Evolutionary conservation across 2,113 vertebrate species (phyloP), one percentile per base, ranked within the genome.

Genomic region (Oreochromis aureus): DNA sequence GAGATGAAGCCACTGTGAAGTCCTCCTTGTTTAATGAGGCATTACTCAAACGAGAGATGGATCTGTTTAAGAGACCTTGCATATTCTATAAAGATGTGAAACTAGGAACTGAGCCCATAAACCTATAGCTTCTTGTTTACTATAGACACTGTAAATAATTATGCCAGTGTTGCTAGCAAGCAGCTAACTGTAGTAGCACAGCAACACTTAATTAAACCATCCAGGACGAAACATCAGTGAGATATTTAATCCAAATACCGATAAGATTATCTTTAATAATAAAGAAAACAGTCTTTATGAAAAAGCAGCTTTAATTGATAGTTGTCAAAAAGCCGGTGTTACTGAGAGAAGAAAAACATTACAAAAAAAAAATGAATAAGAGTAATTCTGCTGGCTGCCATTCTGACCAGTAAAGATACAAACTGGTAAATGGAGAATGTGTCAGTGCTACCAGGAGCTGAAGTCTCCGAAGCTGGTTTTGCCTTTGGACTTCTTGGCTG

Each of bases 371-470:
- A 44, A 2, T 27, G 3, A 53, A 58, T 36, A 18, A 10, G 36
- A 11, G 22, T n/a, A 15, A 53, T 41, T 71, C 18, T 36, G 44
- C 34, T 24, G 2, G 6, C 2, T 18, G 3, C 61, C 22, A 83
- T 48, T 22, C 7, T 4, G 9, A 48, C n/a, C 5, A 46, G 39
- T 44, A 22, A 66, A 53, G 2, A 51, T 4, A 24, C 8, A 82
- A 76, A 71, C 16, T 18, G 39, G 44, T n/a, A 7, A 34, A 56
- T 7, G 55, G 22, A 10, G 16, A 46, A 58, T 3, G 30, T 2
- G 18, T 13, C 8, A 2, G 7, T 10, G 85, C 97, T 98, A 99
- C 99, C 99, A 99, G 63, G 98, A 98, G 95, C 98, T 99, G 95
- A 99, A 99, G 94, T 99, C 97, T 81, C 97, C 97, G 0, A 99